Evolutionary conservation across 2,888 invertebrate species (phyloP).

Genomic region (Cyclophora albipunctata): DNA sequence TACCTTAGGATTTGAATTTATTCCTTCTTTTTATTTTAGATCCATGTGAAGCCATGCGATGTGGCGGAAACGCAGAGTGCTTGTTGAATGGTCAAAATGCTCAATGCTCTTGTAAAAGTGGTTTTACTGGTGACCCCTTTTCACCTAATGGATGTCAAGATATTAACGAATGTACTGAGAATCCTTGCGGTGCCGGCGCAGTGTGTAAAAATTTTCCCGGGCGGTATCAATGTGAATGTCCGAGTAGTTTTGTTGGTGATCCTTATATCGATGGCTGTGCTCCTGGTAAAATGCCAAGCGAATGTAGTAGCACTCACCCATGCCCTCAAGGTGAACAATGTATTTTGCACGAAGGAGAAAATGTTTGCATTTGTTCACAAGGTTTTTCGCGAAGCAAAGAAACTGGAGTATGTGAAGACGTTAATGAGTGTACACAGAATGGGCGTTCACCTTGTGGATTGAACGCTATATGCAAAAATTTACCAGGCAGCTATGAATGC

Average conservation of each 20-base stretch:
- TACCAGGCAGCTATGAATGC: conserved; percentile 95
- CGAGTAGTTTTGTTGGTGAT: conserved; percentile 86
- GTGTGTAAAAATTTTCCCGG: conserved; percentile 93
- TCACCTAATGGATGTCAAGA: conserved; percentile 86
- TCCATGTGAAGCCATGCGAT: conserved; percentile 90
- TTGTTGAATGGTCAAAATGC: conserved; percentile 88
- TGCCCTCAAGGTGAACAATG: conserved; percentile 92
- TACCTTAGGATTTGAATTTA: conserved; percentile 1
- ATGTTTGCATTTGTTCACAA: conserved; percentile 92
- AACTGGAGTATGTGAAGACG: conserved; percentile 86
- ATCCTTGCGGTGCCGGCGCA: conserved; percentile 88
- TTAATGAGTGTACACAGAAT: conserved; percentile 88
- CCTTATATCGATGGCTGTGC: conserved; percentile 86
- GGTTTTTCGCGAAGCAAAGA: conserved; percentile 87
- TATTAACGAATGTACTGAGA: conserved; percentile 88
- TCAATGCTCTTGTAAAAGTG: conserved; percentile 87
- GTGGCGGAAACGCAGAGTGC: conserved; percentile 92
- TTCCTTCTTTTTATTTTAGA: conserved; percentile 70
- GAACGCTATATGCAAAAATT: conserved; percentile 92
- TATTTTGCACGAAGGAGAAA: conserved; percentile 84
- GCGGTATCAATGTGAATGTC: conserved; percentile 90
- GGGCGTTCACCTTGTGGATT: conserved; percentile 89
- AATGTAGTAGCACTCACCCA: conserved; percentile 84
- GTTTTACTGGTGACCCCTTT: conserved; percentile 83
- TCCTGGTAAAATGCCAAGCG: conserved; percentile 77